Conservation (phyloP, 2,113 vertebrate genomes). For the Pachycephala philippinensis region DNA sequence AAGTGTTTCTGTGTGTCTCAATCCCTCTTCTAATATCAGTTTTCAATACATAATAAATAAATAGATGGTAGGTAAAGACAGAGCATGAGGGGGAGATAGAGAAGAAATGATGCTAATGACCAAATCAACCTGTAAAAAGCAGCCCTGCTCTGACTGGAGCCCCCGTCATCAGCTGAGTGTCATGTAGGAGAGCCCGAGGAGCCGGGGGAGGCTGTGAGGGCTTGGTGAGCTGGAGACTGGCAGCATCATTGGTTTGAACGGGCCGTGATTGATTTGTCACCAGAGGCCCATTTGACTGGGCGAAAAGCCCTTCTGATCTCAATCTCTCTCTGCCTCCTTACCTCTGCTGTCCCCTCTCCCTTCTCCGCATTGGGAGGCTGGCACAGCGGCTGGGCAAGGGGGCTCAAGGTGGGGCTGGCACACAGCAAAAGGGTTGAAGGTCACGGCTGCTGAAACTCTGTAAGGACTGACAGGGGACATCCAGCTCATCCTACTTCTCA, state of each 20-base stretch:
- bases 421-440: slow-evolving; percentile 40
- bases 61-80: background rate
- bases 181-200: slow-evolving; percentile 34
- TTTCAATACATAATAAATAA: slow-evolving; percentile 15
- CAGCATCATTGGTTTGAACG: slow-evolving; percentile 66
- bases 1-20: background rate
- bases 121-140: slow-evolving; percentile 51
- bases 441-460: slow-evolving; percentile 45
- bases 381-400: slow-evolving; percentile 64
- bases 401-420: slow-evolving; percentile 1
- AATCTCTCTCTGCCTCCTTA: slow-evolving; percentile 34
- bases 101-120: slow-evolving; percentile 51
- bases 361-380: background rate
- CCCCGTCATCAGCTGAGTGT: slow-evolving; percentile 65
- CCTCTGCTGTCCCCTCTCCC: slow-evolving; percentile 4
- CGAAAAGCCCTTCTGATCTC: slow-evolving; percentile 57
- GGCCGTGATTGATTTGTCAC: slow-evolving; percentile 75
- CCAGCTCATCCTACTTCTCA: slow-evolving; percentile 15
- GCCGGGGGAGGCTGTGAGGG: slow-evolving; percentile 48
- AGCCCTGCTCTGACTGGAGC: slow-evolving; percentile 52
- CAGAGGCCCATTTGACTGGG: slow-evolving; percentile 64
- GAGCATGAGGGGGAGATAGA: background rate
- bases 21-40: background rate
- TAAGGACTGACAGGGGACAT: slow-evolving; percentile 38
- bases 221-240: slow-evolving; percentile 54